phyloP scores from a whole-genome alignment of 1,140 invertebrate species.

The Sinonovacula constricta region DNA sequence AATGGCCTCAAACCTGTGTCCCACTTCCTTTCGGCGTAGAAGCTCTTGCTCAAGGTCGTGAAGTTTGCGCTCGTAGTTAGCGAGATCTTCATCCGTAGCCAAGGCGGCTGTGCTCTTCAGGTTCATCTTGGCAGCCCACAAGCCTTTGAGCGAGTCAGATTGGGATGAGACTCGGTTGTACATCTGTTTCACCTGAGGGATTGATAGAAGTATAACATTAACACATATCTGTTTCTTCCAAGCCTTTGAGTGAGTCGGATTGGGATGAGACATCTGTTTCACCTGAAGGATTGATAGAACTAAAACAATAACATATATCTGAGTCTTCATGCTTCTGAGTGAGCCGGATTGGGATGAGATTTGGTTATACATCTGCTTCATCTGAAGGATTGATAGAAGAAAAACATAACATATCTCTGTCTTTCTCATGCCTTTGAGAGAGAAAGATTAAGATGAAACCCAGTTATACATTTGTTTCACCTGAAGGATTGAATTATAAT shows the following conservation, averaged over 20 bases:
- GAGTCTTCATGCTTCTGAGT: slow-evolving; percentile 74
- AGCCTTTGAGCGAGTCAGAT: slow-evolving; percentile 72
- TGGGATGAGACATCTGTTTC: no score
- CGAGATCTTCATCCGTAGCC: slow-evolving; percentile 70
- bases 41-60: slow-evolving; percentile 72
- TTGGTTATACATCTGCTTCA: slow-evolving; percentile 73
- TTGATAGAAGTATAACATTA: no score
- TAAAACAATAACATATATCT: no score
- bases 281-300: no score
- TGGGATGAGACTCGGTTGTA: slow-evolving; percentile 73
- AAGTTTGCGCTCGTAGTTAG: slow-evolving; percentile 68
- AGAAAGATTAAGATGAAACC: no score
- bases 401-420: no score
- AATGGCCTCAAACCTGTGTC: slow-evolving; percentile 65
- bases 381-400: no score
- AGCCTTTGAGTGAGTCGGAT: no score
- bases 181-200: slow-evolving; percentile 68
- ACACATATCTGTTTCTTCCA: no score
- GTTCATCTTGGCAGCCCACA: slow-evolving; percentile 77
- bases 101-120: slow-evolving; percentile 66
- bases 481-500: no score
- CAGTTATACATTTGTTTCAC: no score
- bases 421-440: no score
- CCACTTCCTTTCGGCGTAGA: slow-evolving; percentile 70
- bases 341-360: slow-evolving; percentile 72